A percentile compares a stretch with the other conserved stretches of the same genome.
phyloP scores from a whole-genome alignment of 2,797 vertebrate genomes.

The Xiphophorus birchmanni region DNA sequence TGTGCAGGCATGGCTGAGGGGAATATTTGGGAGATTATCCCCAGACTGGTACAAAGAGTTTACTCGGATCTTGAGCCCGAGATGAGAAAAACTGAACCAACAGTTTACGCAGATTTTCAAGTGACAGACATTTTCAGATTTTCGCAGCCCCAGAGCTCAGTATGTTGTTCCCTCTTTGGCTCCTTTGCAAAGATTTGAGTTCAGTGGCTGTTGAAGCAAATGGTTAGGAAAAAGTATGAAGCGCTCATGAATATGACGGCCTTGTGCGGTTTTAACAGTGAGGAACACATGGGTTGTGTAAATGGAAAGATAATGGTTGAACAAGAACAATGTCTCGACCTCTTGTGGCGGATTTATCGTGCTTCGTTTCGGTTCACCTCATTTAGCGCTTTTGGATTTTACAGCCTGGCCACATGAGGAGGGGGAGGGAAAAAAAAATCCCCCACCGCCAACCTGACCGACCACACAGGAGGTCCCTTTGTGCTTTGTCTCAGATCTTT shows the following conservation, averaged over 20 bases:
- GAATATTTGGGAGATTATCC: background rate
- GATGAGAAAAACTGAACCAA: slow-evolving; percentile 6
- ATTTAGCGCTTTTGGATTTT: slow-evolving; percentile 52
- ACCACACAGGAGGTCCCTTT: slow-evolving; percentile 57
- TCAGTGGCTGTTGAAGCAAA: slow-evolving; percentile 4
- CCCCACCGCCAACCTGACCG: slow-evolving; percentile 30
- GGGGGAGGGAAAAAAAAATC: slow-evolving; percentile 1
- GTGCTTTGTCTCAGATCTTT: slow-evolving; percentile 60
- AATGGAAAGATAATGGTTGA: background rate
- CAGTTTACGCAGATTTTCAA: slow-evolving; percentile 15
- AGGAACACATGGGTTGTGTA: slow-evolving; percentile 9
- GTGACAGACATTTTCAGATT: background rate
- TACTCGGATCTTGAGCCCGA: slow-evolving; percentile 8
- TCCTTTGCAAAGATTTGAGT: slow-evolving; percentile 9
- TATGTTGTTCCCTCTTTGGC: slow-evolving; percentile 8
- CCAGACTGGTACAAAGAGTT: background rate
- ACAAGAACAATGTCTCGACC: slow-evolving; percentile 16
- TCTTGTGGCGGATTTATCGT: slow-evolving; percentile 36
- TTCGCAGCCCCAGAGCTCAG: slow-evolving; percentile 6
- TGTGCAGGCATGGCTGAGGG: background rate
- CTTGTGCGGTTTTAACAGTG: background rate
- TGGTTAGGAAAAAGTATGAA: background rate
- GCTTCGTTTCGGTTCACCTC: slow-evolving; percentile 37
- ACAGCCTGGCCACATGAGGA: slow-evolving; percentile 6
- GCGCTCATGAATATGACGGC: background rate